Evolutionary conservation across 2,888 invertebrate species (phyloP), one percentile per base, ranked within the genome.

Genomic region (Trachelus iudaicus): DNA sequence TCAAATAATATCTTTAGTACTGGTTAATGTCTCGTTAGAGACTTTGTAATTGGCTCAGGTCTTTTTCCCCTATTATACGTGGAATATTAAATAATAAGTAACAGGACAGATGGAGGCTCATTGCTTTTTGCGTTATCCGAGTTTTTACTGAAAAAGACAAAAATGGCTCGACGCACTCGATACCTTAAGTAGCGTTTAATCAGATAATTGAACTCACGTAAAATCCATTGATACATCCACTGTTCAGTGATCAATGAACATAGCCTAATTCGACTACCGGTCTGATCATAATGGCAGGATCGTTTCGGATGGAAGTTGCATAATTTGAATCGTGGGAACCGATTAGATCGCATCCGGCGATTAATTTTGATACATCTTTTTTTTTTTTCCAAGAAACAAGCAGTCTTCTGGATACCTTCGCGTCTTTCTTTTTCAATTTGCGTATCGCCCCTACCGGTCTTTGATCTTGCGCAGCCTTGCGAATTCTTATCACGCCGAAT

Each of bases 281-380:
- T 56, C 23, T 56, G 23, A 23, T 56, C 9, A 56, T 56, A 56
- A 56, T 56, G 23, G 56, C 23, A 56, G 56, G 56, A 56, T 56
- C 23, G 23, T 56, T 74, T 76, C 79, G 76, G 69, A 40, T 74
- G 74, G 75, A 73, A 76, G 69, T 73, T 56, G 76, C 76, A 35
- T 37, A 76, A 77, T 73, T 23, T 69, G 76, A 71, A 35, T 84
- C 90, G 90, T 89, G 89, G 89, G 90, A 90, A 90, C 89, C 90
- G 88, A 88, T 89, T 88, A 85, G 86, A 87, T 86, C 88, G 88
- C 90, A 90, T 90, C 90, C 90, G 90, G 89, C 89, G 88, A 89
- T 90, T 90, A 89, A 89, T 88, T 90, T 90, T 90, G 15, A 56
- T 56, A 15, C 56, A 56, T 23, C 23, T 23, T 40, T 23, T 56